Conservation (phyloP, 2,797 vertebrate genomes). For the Anguilla megastoma region DNA sequence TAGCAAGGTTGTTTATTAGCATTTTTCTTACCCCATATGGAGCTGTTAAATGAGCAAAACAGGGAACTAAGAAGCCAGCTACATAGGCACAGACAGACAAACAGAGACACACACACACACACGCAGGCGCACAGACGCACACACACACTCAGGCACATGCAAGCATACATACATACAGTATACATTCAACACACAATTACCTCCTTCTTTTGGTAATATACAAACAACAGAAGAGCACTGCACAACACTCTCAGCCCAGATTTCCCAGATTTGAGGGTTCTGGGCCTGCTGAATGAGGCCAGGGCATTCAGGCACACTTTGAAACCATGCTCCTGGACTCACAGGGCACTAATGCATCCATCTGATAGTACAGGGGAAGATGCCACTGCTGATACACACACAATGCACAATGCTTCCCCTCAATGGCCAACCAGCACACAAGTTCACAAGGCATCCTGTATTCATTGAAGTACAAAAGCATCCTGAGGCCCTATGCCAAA, state of each 20-base stretch:
- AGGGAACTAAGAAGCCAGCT: background rate
- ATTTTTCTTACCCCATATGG: background rate
- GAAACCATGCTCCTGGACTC: background rate
- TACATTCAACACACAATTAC: background rate
- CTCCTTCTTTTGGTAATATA: background rate
- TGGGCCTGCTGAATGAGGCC: background rate
- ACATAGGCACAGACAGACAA: background rate
- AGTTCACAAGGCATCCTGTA: background rate
- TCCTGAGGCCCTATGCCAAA: background rate
- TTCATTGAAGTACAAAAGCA: background rate
- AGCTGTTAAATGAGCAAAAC: background rate
- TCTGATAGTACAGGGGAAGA: background rate
- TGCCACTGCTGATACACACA: background rate
- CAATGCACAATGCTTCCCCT: background rate
- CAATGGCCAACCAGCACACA: background rate
- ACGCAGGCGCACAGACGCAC: background rate
- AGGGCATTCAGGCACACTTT: background rate
- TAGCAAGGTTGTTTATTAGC: background rate
- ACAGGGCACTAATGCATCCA: slow-evolving; percentile 6
- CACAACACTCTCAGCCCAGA: background rate
- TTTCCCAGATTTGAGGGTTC: background rate
- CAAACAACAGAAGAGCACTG: background rate
- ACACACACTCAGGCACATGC: background rate
- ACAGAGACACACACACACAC: background rate
- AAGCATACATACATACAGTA: background rate